Evolutionary conservation across 2,797 vertebrate species (phyloP).

Genomic region (Perodicticus potto): DNA sequence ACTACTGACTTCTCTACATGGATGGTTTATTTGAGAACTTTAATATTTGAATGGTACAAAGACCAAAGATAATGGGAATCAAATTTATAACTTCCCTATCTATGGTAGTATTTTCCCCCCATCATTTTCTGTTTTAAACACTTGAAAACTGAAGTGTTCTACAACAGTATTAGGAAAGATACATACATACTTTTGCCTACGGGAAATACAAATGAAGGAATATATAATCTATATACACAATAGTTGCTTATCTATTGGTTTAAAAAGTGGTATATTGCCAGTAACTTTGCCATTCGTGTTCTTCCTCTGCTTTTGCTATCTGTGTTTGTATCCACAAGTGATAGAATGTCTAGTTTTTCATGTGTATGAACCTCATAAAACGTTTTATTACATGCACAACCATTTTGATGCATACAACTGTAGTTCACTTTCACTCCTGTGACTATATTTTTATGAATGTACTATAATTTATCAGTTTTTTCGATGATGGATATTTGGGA

Average conservation of each 20-base stretch:
- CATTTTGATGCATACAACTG: neutral
- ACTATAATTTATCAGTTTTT: neutral
- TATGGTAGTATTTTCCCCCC: neutral
- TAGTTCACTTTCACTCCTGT: neutral
- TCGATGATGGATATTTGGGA: neutral
- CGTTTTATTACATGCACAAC: neutral
- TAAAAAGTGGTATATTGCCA: neutral
- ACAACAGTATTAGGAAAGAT: neutral
- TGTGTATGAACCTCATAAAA: neutral
- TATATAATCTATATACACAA: neutral
- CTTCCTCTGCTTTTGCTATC: neutral
- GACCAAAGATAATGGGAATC: neutral
- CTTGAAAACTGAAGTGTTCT: neutral
- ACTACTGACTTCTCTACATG: neutral
- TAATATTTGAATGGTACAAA: neutral
- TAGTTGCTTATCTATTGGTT: neutral
- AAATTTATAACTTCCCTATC: neutral
- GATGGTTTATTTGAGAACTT: neutral
- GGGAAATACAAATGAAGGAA: conserved; percentile 27
- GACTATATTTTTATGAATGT: neutral
- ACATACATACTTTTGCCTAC: neutral
- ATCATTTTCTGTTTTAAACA: conserved; percentile 20
- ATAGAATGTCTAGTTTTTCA: neutral
- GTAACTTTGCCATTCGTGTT: neutral
- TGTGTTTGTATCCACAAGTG: neutral